Base-by-base conservation (phyloP, 2,888 invertebrate species). In the Scaptomyza flava region DNA sequence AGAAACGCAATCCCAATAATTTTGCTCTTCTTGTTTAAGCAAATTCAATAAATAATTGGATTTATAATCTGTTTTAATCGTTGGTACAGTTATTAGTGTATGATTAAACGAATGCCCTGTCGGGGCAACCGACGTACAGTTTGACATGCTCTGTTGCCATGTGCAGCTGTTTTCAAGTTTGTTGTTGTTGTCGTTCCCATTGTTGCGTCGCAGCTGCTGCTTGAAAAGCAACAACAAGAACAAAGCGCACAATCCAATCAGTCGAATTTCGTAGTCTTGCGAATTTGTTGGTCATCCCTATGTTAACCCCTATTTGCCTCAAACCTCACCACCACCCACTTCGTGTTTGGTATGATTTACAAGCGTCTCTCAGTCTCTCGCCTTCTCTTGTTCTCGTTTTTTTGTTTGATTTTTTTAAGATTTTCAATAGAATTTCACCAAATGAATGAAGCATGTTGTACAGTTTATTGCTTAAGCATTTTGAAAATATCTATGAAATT, bases 101-200 rank as follows among this genome's bases (percentile, higher is more conserved):
- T 62, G 38, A 36, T 14, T 51, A 5, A 51, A 34, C 43, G 20
- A 14, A 38, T 58, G 64, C 71, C 60, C 63, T 68, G 64, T 33
- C 36, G 30, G 33, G 8, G 36, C 31, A 45, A 34, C 57, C 17
- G 20, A 45, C 36, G 46, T 61, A 84, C 81, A 82, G 82, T 82
- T 82, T 73, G 51, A 27, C 36, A 72, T 50, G 50, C 56, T 41
- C 45, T 67, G 68, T 46, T 48, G 45, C 36, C 54, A 53, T 63
- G 64, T 82, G 88, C 81, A 81, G 89, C 81, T 81, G 81, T 88
- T 81, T 81, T 86, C 54, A 63, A 69, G 70, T 66, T 65, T 47
- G 57, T 57, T 76, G 62, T 69, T 81, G 64, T 76, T 77, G 58
- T 36, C 31, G 50, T 45, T 66, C 48, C 52, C 56, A 62, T 74